A percentile compares a stretch with the other conserved stretches of the same genome.
These are phyloP conservation scores for Parauchenoglanis ngamensis DNA, from an alignment of 2,797 vertebrate genomes.

Conservation along the genomic window DNA sequence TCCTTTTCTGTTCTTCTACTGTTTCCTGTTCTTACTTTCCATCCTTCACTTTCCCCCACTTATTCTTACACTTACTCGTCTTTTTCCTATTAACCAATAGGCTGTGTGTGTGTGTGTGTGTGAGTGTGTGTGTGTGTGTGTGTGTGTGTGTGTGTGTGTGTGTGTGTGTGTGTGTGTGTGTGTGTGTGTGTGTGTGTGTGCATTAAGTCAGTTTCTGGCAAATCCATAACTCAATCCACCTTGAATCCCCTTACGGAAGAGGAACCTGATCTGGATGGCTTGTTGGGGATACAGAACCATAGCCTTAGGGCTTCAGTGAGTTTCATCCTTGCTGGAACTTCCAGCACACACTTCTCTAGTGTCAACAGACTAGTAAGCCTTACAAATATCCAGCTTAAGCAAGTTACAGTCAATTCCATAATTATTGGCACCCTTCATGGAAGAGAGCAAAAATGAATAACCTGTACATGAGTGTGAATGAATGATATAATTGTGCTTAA, in stretches of 20 bases:
- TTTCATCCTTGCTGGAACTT: constrained; percentile 29
- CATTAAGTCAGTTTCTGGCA: constrained; percentile 60
- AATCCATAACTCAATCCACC: constrained; percentile 61
- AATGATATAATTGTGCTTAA: neutral
- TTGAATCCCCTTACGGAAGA: constrained; percentile 64
- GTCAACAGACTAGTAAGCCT: constrained; percentile 22
- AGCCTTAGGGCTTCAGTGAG: constrained; percentile 20
- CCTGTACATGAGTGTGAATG: neutral
- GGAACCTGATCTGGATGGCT: constrained; percentile 69
- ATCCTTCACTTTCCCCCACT: neutral
- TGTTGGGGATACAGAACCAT: constrained; percentile 52
- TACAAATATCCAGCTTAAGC: constrained; percentile 16
- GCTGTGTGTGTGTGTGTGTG: constrained; percentile 14
- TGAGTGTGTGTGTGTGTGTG: constrained; percentile 10
- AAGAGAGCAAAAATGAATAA: neutral
- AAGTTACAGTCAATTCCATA: neutral
- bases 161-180: constrained; percentile 7
- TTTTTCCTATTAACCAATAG: neutral
- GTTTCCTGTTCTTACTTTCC: neutral
- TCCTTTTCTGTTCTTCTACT: neutral
- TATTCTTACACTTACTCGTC: neutral
- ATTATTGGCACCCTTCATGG: neutral
- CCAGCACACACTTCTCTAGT: constrained; percentile 5
- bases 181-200: neutral
- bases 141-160: neutral